These are phyloP conservation scores for Remorina albescens DNA, from an alignment of 2,797 vertebrate genomes.

Conservation along the genomic window DNA sequence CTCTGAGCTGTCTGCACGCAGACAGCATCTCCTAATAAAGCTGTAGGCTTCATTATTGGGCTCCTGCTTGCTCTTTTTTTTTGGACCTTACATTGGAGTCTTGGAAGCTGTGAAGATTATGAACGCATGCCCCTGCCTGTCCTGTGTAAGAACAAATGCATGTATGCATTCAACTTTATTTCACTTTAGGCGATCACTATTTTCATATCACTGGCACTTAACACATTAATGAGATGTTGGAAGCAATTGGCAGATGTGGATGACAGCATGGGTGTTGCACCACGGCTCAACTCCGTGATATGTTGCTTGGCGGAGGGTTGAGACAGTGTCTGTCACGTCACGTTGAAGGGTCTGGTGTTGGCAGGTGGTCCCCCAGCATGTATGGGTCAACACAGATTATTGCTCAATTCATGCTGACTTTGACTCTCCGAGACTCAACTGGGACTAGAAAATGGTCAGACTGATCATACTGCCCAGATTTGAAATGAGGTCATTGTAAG, in stretches of 20 bases:
- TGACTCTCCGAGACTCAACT: slow-evolving; percentile 2
- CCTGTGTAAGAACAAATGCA: slow-evolving; percentile 56
- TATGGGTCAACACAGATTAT: slow-evolving; percentile 32
- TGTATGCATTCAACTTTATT: slow-evolving; percentile 61
- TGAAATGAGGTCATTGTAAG: slow-evolving; percentile 28
- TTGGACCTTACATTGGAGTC: slow-evolving; percentile 58
- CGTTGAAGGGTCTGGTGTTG: slow-evolving; percentile 39
- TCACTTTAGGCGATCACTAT: slow-evolving; percentile 65
- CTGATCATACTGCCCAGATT: slow-evolving; percentile 13
- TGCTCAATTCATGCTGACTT: slow-evolving; percentile 17
- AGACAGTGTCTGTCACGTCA: slow-evolving; percentile 52
- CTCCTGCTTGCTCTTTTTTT: slow-evolving; percentile 59
- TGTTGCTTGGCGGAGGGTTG: slow-evolving; percentile 51
- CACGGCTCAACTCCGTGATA: slow-evolving; percentile 53
- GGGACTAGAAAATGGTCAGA: background rate
- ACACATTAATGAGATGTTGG: slow-evolving; percentile 69
- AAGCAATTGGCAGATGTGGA: slow-evolving; percentile 47
- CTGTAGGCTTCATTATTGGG: slow-evolving; percentile 65
- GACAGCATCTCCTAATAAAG: slow-evolving; percentile 59
- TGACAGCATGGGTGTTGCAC: slow-evolving; percentile 59
- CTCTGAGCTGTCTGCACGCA: slow-evolving; percentile 56
- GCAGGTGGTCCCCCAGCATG: slow-evolving; percentile 65
- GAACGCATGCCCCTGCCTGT: slow-evolving; percentile 75
- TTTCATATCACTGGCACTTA: slow-evolving; percentile 70
- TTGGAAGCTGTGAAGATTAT: slow-evolving; percentile 58